A percentile compares a stretch with the other conserved stretches of the same genome.
phyloP scores from a whole-genome alignment of 2,888 invertebrate genomes.

The Latheticus oryzae region DNA sequence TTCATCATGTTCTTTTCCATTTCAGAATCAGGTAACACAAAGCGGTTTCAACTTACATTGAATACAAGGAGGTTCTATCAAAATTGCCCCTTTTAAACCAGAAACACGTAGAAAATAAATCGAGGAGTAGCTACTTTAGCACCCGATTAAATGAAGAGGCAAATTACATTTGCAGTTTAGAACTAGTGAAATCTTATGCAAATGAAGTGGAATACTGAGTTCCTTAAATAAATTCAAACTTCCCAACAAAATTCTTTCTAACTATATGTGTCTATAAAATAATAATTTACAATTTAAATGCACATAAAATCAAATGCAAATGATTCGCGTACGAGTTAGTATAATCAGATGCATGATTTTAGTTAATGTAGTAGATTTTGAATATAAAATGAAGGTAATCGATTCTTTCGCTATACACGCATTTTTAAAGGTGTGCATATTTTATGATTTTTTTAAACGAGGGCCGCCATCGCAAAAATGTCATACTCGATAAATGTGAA shows the following conservation, averaged over 20 bases:
- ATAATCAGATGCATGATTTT: slow-evolving; percentile 15
- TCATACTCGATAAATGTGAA: slow-evolving; percentile 15
- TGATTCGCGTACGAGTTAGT: slow-evolving; percentile 1
- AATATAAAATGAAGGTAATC: no score
- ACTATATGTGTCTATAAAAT: not conserved
- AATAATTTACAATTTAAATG: slow-evolving; percentile 30
- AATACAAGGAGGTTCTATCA: slow-evolving; percentile 1
- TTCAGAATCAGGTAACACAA: slow-evolving; percentile 26
- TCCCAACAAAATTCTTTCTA: not conserved
- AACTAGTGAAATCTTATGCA: slow-evolving; percentile 9
- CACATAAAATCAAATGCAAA: slow-evolving; percentile 26
- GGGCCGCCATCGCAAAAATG: slow-evolving; percentile 4
- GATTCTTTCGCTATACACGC: slow-evolving; percentile 2
- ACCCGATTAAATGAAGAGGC: slow-evolving; percentile 7
- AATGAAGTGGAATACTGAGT: not conserved
- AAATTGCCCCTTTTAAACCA: slow-evolving; percentile 20
- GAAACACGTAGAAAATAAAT: slow-evolving; percentile 15
- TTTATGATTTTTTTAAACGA: slow-evolving; percentile 3
- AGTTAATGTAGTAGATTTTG: no score
- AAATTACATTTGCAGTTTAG: slow-evolving; percentile 16
- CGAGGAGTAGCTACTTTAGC: slow-evolving; percentile 9
- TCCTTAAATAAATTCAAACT: slow-evolving; percentile 5
- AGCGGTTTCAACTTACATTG: slow-evolving; percentile 19
- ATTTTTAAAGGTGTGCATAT: slow-evolving; percentile 1
- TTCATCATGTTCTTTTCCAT: slow-evolving; percentile 20